phyloP scores from a whole-genome alignment of 92 coral and sea anemone genomes.

The Parazoanthus swiftii region DNA sequence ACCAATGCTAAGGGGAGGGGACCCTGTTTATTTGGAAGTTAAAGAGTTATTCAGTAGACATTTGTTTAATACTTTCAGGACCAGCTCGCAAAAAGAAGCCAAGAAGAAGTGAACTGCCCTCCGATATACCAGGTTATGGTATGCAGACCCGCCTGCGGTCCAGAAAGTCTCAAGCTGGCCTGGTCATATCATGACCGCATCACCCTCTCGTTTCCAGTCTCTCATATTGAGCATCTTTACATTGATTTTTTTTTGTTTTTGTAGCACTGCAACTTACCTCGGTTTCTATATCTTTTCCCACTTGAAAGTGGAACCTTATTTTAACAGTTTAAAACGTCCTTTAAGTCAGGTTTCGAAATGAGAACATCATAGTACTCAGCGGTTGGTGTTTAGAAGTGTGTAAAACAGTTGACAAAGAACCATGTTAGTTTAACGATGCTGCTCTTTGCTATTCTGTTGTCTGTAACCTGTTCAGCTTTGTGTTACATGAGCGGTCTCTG shows the following conservation, averaged over 20 bases:
- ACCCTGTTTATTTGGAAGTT: too few relatives aligned
- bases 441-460: too few relatives aligned
- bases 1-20: too few relatives aligned
- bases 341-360: not conserved
- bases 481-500: not conserved
- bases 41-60: conserved; percentile 1
- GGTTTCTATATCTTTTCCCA: not conserved
- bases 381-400: too few relatives aligned
- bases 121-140: conserved; percentile 12
- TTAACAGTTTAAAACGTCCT: not conserved
- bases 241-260: not conserved
- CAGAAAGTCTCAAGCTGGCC: conserved; percentile 72
- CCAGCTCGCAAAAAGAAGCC: conserved; percentile 53
- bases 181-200: conserved; percentile 17
- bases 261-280: not conserved
- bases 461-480: too few relatives aligned
- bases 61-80: conserved; percentile 46
- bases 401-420: too few relatives aligned
- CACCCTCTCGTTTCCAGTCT: not conserved
- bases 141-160: conserved; percentile 52
- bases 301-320: not conserved
- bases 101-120: conserved; percentile 48
- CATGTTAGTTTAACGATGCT: too few relatives aligned
- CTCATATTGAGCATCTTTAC: too few relatives aligned
- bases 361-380: not conserved